Conservation (phyloP, 2,113 vertebrate species). For the Philantomba maxwellii region DNA sequence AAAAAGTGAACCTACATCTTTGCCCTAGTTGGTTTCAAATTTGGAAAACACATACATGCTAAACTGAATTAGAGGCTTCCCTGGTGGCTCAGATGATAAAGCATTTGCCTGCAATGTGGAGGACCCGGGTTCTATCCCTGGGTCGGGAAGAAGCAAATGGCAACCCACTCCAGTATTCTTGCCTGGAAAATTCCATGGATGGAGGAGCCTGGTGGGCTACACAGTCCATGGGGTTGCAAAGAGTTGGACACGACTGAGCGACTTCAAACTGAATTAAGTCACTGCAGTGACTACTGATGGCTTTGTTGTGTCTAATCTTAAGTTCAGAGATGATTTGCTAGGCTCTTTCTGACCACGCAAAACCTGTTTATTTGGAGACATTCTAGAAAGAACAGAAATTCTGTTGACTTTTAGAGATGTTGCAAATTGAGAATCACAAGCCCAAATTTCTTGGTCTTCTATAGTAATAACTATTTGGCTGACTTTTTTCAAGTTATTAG, state of each 20-base stretch:
- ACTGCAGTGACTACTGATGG: not conserved
- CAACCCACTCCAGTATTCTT: not conserved
- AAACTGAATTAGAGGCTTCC: not conserved
- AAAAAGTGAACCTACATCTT: not conserved
- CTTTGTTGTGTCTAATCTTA: not conserved
- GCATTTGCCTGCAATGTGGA: not conserved
- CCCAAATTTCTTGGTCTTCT: not conserved
- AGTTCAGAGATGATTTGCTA: slow-evolving; percentile 13
- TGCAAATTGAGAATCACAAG: not conserved
- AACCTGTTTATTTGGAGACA: not conserved
- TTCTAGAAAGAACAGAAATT: not conserved
- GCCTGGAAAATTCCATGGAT: not conserved
- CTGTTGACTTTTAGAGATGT: not conserved
- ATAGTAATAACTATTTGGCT: not conserved
- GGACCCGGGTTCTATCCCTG: not conserved
- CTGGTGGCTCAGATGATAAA: not conserved
- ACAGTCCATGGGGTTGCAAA: not conserved
- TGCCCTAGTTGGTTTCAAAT: not conserved
- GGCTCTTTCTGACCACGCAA: not conserved
- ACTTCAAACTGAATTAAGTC: not conserved
- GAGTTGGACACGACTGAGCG: not conserved
- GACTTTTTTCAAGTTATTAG: not conserved
- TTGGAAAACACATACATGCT: not conserved
- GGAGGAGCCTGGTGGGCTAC: not conserved
- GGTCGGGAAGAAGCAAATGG: not conserved